These are phyloP conservation scores for Drosophila paulistorum DNA, from an alignment of 1,140 invertebrate species.

Conservation along the genomic window DNA sequence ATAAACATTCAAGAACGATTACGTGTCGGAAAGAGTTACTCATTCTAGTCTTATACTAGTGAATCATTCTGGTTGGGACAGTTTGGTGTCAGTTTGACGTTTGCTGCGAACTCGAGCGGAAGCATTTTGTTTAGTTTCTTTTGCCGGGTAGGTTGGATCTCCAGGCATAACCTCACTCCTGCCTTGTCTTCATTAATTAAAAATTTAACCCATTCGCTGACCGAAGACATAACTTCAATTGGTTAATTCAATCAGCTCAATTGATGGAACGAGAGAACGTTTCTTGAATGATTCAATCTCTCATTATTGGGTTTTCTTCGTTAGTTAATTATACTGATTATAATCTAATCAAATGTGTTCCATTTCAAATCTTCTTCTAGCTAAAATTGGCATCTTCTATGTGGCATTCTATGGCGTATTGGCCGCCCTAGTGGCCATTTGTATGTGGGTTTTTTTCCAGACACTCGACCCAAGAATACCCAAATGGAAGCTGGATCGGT, in stretches of 20 bases:
- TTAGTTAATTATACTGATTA: constrained; percentile 37
- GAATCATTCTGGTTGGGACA: constrained; percentile 26
- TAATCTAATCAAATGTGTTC: constrained; percentile 35
- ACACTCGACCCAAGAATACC: constrained; percentile 94
- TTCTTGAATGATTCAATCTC: constrained; percentile 31
- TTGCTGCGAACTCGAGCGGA: constrained; percentile 43
- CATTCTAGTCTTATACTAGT: constrained; percentile 15
- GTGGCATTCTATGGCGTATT: constrained; percentile 94
- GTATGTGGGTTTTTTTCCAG: constrained; percentile 95
- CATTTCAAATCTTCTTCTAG: constrained; percentile 83
- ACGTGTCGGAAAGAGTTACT: background rate
- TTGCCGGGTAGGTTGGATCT: constrained; percentile 22
- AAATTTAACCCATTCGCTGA: constrained; percentile 62
- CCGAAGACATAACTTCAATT: constrained; percentile 50
- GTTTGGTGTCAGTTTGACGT: constrained; percentile 29
- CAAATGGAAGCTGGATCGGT: constrained; percentile 91
- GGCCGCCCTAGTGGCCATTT: constrained; percentile 93
- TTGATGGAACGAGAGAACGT: constrained; percentile 33
- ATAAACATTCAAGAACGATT: background rate
- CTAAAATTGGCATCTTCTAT: constrained; percentile 96
- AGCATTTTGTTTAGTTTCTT: constrained; percentile 37
- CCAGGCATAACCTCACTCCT: constrained; percentile 1
- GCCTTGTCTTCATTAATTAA: constrained; percentile 49
- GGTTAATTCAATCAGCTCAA: constrained; percentile 68
- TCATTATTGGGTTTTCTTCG: constrained; percentile 26